Evolutionary conservation across 2,113 vertebrate species (phyloP).

Genomic region (Eurypyga helias): DNA sequence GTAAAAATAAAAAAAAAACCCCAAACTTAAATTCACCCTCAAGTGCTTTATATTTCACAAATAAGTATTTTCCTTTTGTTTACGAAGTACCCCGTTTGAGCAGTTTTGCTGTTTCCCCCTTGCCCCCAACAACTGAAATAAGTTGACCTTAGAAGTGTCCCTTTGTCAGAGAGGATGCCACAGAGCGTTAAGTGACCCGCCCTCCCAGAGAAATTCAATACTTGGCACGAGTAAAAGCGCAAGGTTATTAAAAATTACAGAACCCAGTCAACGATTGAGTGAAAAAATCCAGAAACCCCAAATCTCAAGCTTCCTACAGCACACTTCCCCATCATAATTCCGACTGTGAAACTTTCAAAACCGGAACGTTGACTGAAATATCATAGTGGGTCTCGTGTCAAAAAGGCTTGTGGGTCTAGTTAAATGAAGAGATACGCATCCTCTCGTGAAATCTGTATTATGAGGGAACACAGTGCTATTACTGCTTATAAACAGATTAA

Average conservation of each 20-base stretch:
- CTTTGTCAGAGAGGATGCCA: background rate
- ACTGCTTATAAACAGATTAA: background rate
- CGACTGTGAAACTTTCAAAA: background rate
- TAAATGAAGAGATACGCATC: background rate
- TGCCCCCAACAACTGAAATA: background rate
- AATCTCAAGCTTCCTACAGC: background rate
- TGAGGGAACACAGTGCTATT: background rate
- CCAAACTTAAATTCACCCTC: background rate
- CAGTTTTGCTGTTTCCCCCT: background rate
- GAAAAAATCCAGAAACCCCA: background rate
- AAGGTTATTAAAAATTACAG: background rate
- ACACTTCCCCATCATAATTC: background rate
- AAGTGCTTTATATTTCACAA: background rate
- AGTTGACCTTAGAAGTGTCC: background rate
- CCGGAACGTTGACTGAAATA: background rate
- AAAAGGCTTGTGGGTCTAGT: background rate
- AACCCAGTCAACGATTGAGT: background rate
- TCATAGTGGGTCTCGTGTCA: background rate
- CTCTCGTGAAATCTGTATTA: background rate
- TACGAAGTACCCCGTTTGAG: accelerated
- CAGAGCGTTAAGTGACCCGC: background rate
- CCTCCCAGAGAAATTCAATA: background rate
- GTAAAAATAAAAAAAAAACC: background rate
- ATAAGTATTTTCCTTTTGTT: background rate
- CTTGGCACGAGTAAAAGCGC: background rate